Evolutionary conservation across 2,797 vertebrate species (phyloP), one percentile per base, ranked within the genome.

Genomic region (Harpagifer antarcticus): DNA sequence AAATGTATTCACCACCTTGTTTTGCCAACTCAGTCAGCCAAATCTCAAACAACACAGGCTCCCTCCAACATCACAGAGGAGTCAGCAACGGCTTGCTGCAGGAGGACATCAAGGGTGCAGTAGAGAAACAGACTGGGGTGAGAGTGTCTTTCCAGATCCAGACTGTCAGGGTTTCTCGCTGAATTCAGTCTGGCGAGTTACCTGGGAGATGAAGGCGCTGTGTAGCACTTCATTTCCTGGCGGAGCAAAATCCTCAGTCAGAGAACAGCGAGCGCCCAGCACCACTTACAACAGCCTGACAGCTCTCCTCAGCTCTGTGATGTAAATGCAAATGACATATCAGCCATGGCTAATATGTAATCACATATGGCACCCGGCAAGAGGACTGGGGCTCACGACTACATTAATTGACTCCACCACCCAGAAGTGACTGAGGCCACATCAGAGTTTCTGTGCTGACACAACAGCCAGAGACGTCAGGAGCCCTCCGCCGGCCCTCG

Each of bases 1-100:
- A 91, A 93, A 92, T 89, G 88, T 86, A 88, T 91, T 91, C 89
- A 71, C 88, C 91, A 91, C 93, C 87, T 92, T 92, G 88, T 91
- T 92, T 92, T 94, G 93, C 92, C 93, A 93, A 90, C 89, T 92
- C 88, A 88, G 88, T 90, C 87, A 81, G 91, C 92, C 91, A 93
- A 93, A 94, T 93, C 93, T 91, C 90, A 88, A 93, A 93, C 91
- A 91, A 92, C 87, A 91, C 90, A 93, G 92, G 88, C 92, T 88
- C 84, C 85, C 77, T 88, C 78, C 86, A 74, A 91, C 93, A 92
- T 93, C 92, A 93, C 89, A 92, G 88, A 88, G 70, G 62, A 86
- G 90, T 88, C 86, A 87, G 88, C 83, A 67, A 81, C 63, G 89
- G 87, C 86, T 88, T 88, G 82, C 91, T 77, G 89, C 89, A 85